These are phyloP conservation scores for Tokudaia muenninki DNA, from an alignment of 2,797 vertebrate species.

Conservation along the genomic window DNA sequence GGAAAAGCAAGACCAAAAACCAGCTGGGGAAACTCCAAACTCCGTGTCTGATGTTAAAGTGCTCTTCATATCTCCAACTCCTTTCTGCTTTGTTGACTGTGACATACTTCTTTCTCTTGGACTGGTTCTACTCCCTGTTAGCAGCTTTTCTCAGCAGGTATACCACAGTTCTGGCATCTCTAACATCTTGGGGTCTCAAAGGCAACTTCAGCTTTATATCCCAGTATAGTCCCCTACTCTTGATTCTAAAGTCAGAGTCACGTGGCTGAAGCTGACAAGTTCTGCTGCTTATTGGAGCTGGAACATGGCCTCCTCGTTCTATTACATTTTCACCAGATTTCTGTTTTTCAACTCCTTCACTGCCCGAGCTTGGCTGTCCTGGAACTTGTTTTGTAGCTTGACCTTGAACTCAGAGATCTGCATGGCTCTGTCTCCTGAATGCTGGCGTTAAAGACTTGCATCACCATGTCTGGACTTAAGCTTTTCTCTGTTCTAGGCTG, in stretches of 20 bases:
- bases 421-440: background rate
- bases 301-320: background rate
- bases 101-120: background rate
- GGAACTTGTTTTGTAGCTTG: background rate
- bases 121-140: background rate
- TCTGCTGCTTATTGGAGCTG: background rate
- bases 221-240: background rate
- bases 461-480: background rate
- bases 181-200: background rate
- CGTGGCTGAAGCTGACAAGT: background rate
- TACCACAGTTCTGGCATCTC: background rate
- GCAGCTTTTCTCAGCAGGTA: background rate
- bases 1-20: background rate
- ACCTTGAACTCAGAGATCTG: background rate
- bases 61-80: background rate
- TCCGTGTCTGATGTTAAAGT: background rate
- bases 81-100: background rate
- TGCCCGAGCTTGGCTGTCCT: background rate
- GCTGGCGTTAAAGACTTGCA: background rate
- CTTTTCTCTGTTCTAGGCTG: background rate
- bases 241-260: background rate
- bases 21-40: background rate
- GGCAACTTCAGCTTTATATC: background rate
- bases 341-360: background rate
- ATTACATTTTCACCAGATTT: background rate